These are phyloP conservation scores for Aphis craccivora DNA, from an alignment of 1,140 invertebrate genomes.

Conservation along the genomic window DNA sequence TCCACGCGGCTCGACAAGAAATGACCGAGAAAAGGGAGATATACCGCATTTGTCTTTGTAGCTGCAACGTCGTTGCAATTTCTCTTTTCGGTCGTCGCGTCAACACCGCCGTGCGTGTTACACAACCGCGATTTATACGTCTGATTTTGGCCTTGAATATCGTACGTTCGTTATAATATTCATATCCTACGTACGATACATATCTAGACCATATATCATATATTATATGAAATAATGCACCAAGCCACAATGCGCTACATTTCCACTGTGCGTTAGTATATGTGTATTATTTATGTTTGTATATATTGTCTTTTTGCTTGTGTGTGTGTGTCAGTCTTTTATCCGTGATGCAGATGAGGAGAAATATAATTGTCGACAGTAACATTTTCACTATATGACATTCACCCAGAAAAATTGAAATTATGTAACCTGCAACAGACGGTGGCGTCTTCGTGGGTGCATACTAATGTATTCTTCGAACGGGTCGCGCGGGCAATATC, in stretches of 20 bases:
- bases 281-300: neutral
- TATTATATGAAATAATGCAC: neutral
- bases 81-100: slow-evolving; percentile 21
- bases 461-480: neutral
- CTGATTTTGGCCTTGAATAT: slow-evolving; percentile 48
- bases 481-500: neutral
- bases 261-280: neutral
- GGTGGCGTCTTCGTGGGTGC: slow-evolving; percentile 47
- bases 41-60: neutral
- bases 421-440: slow-evolving; percentile 5
- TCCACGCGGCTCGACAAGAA: neutral
- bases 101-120: neutral
- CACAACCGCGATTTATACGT: slow-evolving; percentile 26
- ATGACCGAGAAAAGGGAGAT: neutral
- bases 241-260: neutral
- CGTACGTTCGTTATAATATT: neutral
- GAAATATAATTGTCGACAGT: slow-evolving; percentile 11
- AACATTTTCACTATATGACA: slow-evolving; percentile 50
- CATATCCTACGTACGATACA: slow-evolving; percentile 25
- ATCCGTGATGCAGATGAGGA: neutral
- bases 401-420: slow-evolving; percentile 47
- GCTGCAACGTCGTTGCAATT: neutral
- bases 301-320: neutral
- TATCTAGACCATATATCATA: slow-evolving; percentile 29
- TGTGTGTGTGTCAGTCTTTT: neutral